These are phyloP conservation scores for Trimorus sp. DNA, from an alignment of 2,888 invertebrate species.

Conservation along the genomic window DNA sequence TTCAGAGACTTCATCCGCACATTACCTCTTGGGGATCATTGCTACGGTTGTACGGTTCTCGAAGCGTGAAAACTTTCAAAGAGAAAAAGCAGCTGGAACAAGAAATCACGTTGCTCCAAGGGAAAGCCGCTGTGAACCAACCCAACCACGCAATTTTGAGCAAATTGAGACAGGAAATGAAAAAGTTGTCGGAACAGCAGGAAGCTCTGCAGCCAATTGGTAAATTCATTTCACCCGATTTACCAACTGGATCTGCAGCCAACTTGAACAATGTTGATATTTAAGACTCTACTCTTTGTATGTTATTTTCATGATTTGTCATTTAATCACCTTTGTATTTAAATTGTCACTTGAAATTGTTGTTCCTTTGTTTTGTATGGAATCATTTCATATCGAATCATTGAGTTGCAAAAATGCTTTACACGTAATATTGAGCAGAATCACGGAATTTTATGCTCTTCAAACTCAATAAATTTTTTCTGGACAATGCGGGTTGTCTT, in stretches of 20 bases:
- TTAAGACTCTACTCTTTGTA: constrained; percentile 76
- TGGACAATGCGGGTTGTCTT: no score
- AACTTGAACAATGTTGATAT: constrained; percentile 91
- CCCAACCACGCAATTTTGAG: constrained; percentile 95
- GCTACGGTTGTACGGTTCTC: constrained; percentile 94
- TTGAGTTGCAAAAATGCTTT: no score
- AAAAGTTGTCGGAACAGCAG: constrained; percentile 86
- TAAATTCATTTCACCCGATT: constrained; percentile 85
- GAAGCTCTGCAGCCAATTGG: constrained; percentile 83
- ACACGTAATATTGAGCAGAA: no score
- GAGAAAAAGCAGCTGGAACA: constrained; percentile 96
- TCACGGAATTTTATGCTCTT: no score
- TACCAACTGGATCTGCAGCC: constrained; percentile 88
- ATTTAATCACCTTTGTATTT: no score
- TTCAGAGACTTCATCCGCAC: constrained; percentile 96
- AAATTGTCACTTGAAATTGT: no score
- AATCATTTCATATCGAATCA: no score
- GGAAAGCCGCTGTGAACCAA: constrained; percentile 93
- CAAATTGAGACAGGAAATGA: constrained; percentile 92
- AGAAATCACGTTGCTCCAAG: constrained; percentile 94
- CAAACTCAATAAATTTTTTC: no score
- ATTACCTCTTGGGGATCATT: constrained; percentile 97
- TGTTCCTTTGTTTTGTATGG: no score
- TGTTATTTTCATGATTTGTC: neutral
- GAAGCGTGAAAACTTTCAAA: constrained; percentile 94